Percentiles rank a stretch among this genome's conserved stretches.
Evolutionary conservation across 2,888 invertebrate genomes (phyloP).

Genomic region (Bugula neritina): DNA sequence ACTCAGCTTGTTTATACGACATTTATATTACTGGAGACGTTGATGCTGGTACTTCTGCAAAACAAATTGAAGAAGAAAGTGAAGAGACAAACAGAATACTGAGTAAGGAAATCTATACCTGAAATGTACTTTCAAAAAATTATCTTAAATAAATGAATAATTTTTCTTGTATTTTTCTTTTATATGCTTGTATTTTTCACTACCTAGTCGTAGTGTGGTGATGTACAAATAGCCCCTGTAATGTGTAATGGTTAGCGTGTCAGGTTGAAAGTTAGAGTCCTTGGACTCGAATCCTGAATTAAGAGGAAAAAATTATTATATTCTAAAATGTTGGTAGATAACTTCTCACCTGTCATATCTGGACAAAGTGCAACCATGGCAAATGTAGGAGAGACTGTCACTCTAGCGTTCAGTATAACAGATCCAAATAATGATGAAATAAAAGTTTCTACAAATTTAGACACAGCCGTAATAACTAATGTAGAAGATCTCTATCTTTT

Average conservation of each 20-base stretch:
- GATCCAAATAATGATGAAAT: not conserved
- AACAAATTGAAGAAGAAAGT: not conserved
- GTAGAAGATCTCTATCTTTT: not conserved
- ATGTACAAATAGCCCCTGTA: no score
- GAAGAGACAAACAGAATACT: not conserved
- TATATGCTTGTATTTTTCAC: no score
- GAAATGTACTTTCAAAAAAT: no score
- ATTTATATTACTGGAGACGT: slow-evolving; percentile 17
- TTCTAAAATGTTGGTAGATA: no score
- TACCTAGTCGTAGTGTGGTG: no score
- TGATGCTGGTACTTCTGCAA: not conserved
- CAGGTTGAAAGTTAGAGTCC: no score
- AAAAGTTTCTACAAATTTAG: not conserved
- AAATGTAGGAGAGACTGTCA: not conserved
- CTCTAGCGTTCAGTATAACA: not conserved
- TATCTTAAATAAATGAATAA: no score
- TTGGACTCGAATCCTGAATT: no score
- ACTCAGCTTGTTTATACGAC: slow-evolving; percentile 2
- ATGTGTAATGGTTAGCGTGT: no score
- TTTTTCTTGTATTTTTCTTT: no score
- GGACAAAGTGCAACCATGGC: not conserved
- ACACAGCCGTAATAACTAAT: not conserved
- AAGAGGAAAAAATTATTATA: no score
- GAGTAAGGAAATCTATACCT: slow-evolving; percentile 3
- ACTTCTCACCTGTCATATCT: slow-evolving; percentile 1